Evolutionary conservation across 1,140 invertebrate genomes (phyloP).

Genomic region (Drosophila triauraria): DNA sequence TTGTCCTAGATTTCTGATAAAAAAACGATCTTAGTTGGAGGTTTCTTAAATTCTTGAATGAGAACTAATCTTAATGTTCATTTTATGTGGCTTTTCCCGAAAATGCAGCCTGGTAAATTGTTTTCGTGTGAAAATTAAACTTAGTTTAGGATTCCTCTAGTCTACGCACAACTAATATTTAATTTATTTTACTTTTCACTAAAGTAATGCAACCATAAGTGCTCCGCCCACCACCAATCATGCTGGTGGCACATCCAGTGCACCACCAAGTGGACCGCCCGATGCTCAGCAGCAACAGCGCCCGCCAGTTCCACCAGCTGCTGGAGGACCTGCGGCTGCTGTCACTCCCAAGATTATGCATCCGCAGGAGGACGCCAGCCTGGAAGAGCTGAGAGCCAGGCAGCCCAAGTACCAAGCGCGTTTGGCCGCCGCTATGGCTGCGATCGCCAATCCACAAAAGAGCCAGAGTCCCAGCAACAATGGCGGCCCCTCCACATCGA

Average conservation of each 20-base stretch:
- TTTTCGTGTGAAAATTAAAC: neutral
- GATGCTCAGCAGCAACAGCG: constrained; percentile 70
- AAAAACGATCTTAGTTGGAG: neutral
- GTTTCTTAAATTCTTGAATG: neutral
- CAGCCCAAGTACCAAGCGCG: constrained; percentile 89
- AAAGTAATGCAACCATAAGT: constrained; percentile 89
- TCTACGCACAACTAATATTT: neutral
- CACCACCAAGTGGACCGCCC: constrained; percentile 69
- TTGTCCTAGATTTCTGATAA: too few species aligned
- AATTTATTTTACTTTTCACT: constrained; percentile 69
- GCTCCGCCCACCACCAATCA: constrained; percentile 88
- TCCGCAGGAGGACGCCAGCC: constrained; percentile 96
- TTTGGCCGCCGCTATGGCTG: constrained; percentile 66
- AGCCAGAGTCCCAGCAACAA: constrained; percentile 52
- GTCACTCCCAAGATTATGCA: constrained; percentile 96
- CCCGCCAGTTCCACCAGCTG: constrained; percentile 48
- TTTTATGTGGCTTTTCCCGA: neutral
- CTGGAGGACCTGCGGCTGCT: constrained; percentile 68
- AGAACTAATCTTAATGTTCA: neutral
- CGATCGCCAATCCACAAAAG: constrained; percentile 80
- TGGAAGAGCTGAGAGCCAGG: constrained; percentile 94
- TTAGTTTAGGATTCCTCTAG: neutral
- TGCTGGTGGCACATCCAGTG: constrained; percentile 66
- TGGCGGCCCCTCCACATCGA: constrained; percentile 49
- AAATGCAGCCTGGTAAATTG: neutral